A percentile compares a stretch with the other conserved stretches of the same genome.
Evolutionary conservation across 2,797 vertebrate genomes (phyloP).

Genomic region (Argya squamiceps): DNA sequence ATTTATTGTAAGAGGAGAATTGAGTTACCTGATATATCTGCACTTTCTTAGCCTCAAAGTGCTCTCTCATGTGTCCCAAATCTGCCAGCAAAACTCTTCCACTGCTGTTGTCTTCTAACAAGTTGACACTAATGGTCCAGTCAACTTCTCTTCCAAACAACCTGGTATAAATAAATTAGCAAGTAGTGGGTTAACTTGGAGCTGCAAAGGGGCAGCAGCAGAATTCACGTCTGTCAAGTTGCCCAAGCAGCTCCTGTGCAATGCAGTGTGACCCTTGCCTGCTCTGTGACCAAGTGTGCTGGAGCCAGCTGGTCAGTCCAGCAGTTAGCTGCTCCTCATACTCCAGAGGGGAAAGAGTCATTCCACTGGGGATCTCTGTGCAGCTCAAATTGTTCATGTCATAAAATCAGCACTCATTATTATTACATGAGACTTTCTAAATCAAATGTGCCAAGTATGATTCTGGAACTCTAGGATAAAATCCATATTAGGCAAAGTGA

Average conservation of each 20-base stretch:
- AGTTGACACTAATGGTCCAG: constrained; percentile 27
- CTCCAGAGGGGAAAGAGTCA: neutral
- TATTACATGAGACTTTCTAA: neutral
- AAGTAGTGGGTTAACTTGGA: neutral
- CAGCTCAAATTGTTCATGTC: neutral
- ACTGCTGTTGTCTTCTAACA: neutral
- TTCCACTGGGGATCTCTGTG: neutral
- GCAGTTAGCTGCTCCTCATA: neutral
- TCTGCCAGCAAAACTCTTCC: constrained; percentile 43
- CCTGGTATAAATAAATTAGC: constrained; percentile 41
- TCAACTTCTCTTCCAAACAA: neutral
- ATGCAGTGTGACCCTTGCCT: neutral
- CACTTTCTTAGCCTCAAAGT: neutral
- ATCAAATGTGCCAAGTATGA: neutral
- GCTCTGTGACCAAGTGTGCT: neutral
- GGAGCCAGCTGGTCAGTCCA: neutral
- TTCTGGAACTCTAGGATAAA: neutral
- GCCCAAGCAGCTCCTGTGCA: neutral
- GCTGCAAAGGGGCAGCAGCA: neutral
- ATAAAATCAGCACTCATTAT: neutral
- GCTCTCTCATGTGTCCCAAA: constrained; percentile 1
- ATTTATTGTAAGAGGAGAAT: neutral
- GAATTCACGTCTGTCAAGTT: neutral
- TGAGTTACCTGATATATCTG: neutral
- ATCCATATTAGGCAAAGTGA: neutral